Percentiles rank a stretch among this genome's conserved stretches.
Evolutionary conservation across 2,113 vertebrate genomes (phyloP).

Genomic region (Aleadryas rufinucha): DNA sequence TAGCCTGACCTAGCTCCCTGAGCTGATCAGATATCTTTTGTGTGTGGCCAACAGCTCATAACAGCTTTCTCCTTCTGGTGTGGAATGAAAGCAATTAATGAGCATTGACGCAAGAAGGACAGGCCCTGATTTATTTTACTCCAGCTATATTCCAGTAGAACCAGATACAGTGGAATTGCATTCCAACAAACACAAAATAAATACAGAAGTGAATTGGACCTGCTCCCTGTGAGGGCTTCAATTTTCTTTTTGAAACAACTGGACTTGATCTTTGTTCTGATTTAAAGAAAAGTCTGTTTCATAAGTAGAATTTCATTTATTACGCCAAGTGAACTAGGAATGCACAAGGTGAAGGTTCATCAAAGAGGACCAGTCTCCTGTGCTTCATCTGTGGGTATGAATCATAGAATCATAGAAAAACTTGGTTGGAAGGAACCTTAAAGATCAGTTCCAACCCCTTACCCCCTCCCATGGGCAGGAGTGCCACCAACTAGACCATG

Average conservation of each 20-base stretch:
- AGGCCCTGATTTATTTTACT: conserved; percentile 13
- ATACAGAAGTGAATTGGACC: background rate
- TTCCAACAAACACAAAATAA: conserved; percentile 8
- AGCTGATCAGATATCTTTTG: conserved; percentile 1
- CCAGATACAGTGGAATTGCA: background rate
- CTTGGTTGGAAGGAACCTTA: background rate
- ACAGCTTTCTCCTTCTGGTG: background rate
- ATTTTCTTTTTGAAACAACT: background rate
- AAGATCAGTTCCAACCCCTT: background rate
- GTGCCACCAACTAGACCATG: background rate
- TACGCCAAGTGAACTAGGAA: background rate
- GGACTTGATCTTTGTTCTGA: background rate
- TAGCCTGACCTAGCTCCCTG: conserved; percentile 15
- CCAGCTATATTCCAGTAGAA: background rate
- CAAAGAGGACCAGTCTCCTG: background rate
- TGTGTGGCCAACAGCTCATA: background rate
- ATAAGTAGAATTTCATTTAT: background rate
- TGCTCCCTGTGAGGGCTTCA: background rate
- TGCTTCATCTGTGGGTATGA: background rate
- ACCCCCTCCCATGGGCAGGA: background rate
- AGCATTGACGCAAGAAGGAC: conserved; percentile 15
- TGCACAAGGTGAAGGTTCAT: background rate
- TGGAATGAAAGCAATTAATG: conserved; percentile 43
- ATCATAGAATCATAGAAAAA: background rate
- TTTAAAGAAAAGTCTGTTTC: background rate